Conservation (phyloP, 2,888 invertebrate species). For the Spatulosminthurus flaviceps region DNA sequence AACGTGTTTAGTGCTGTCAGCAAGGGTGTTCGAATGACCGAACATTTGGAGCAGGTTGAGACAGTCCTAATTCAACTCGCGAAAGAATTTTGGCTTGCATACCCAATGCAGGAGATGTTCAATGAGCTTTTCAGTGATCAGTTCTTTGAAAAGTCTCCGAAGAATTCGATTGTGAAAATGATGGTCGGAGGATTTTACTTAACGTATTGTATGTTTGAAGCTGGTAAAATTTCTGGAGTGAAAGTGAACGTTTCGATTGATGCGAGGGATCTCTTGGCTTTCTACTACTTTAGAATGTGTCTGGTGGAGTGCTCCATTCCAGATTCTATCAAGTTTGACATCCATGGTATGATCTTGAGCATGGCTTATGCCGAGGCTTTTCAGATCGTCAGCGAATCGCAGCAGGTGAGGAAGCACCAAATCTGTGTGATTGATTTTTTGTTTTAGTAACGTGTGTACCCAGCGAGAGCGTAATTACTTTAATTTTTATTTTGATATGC, state of each 20-base stretch:
- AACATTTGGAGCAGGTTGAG: not conserved
- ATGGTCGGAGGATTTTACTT: slow-evolving; percentile 32
- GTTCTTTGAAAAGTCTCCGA: not conserved
- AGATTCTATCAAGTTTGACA: not conserved
- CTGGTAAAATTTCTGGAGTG: not conserved
- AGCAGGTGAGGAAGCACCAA: not conserved
- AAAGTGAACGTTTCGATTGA: not conserved
- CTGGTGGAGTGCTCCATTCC: not conserved
- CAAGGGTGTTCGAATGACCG: not conserved
- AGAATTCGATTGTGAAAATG: not conserved
- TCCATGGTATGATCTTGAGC: not conserved
- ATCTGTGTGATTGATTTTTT: not conserved
- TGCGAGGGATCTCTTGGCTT: slow-evolving; percentile 3
- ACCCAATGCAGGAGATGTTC: not conserved
- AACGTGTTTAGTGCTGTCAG: slow-evolving; percentile 20
- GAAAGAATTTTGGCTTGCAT: slow-evolving; percentile 25
- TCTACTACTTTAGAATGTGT: slow-evolving; percentile 24
- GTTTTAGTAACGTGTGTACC: no score
- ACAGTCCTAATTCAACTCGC: slow-evolving; percentile 14
- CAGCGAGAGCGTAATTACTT: no score
- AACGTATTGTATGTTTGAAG: not conserved
- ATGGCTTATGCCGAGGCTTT: not conserved
- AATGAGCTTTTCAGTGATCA: not conserved
- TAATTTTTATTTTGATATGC: no score
- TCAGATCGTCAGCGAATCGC: slow-evolving; percentile 12